Evolutionary conservation across 2,113 vertebrate genomes (phyloP).

Genomic region (Clinocottus analis): DNA sequence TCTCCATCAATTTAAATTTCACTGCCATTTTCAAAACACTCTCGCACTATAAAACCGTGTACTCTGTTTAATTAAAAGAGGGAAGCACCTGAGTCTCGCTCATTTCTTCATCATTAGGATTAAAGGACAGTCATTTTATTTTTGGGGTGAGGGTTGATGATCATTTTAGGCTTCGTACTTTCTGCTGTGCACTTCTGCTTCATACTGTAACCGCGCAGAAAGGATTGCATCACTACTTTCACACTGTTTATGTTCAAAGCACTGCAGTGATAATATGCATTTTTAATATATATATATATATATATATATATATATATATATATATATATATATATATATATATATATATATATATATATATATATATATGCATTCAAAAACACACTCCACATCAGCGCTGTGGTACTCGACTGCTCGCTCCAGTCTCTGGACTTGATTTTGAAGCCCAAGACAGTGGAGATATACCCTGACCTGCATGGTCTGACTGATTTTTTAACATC

Average conservation of each 20-base stretch:
- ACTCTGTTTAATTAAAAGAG: constrained; percentile 1
- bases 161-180: not conserved
- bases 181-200: not conserved
- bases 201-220: constrained; percentile 7
- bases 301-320: not conserved
- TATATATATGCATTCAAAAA: not conserved
- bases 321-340: not conserved
- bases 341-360: too few species aligned
- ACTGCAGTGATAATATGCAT: not conserved
- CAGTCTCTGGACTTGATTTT: not conserved
- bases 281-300: not conserved
- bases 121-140: not conserved
- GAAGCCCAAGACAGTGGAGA: not conserved
- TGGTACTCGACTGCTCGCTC: not conserved
- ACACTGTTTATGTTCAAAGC: not conserved
- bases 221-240: constrained; percentile 29
- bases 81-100: not conserved
- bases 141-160: not conserved
- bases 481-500: not conserved
- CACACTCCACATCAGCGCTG: not conserved
- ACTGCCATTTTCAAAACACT: constrained; percentile 5
- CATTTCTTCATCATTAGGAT: not conserved
- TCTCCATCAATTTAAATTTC: constrained; percentile 17
- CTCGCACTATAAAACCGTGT: not conserved
- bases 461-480: too few species aligned